A percentile compares a stretch with the other conserved stretches of the same genome.
Conservation (phyloP, 2,113 vertebrate species). For the Hippopotamus amphibius region DNA sequence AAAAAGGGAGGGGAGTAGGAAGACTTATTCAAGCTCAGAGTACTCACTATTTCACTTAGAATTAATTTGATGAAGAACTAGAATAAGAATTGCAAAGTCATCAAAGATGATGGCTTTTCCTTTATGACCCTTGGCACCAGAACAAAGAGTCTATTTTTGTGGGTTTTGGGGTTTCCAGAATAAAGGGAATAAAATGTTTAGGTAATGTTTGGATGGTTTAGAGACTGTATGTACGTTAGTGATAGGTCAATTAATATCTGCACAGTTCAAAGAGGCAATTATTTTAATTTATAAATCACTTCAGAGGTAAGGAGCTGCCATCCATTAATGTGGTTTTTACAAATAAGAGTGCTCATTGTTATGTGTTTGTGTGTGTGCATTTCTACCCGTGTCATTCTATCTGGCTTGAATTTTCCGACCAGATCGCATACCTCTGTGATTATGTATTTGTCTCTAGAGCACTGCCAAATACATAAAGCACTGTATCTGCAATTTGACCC, state of each 20-base stretch:
- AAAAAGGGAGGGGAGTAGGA: neutral
- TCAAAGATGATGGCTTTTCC: constrained; percentile 79
- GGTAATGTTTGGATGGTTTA: constrained; percentile 74
- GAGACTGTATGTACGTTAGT: constrained; percentile 52
- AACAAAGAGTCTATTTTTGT: constrained; percentile 78
- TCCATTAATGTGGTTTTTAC: constrained; percentile 80
- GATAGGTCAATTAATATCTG: constrained; percentile 81
- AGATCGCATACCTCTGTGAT: constrained; percentile 80
- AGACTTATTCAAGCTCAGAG: constrained; percentile 18
- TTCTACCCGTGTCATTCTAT: constrained; percentile 76
- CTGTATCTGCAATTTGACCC: constrained; percentile 81
- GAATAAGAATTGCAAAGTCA: constrained; percentile 78
- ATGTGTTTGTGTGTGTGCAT: constrained; percentile 46
- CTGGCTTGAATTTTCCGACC: constrained; percentile 78
- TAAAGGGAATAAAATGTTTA: constrained; percentile 77
- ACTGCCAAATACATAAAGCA: constrained; percentile 78
- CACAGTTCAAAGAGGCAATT: constrained; percentile 85
- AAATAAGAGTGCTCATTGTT: constrained; percentile 77
- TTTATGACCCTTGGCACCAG: constrained; percentile 80
- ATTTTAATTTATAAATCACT: constrained; percentile 85
- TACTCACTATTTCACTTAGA: constrained; percentile 54
- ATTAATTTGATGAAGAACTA: constrained; percentile 72
- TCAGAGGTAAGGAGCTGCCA: constrained; percentile 75
- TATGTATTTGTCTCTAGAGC: constrained; percentile 82
- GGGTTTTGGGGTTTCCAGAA: constrained; percentile 70